These are phyloP conservation scores for Ochropacha duplaris DNA, from an alignment of 2,888 invertebrate species.

Conservation along the genomic window DNA sequence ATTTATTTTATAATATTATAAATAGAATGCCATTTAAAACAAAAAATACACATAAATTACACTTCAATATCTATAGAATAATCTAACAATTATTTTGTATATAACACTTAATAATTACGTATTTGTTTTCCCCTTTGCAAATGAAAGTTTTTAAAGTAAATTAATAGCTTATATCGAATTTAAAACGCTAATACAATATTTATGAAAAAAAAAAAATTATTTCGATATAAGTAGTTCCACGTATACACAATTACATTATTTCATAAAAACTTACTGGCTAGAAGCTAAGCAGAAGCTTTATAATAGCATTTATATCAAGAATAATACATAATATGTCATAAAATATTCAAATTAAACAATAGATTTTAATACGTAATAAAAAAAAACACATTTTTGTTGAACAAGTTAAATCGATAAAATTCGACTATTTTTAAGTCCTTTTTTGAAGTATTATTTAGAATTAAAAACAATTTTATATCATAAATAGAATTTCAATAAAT, in stretches of 20 bases:
- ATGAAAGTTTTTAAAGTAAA: constrained; percentile 24
- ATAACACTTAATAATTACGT: constrained; percentile 70
- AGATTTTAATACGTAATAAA: too few relatives aligned
- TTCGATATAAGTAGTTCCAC: too few relatives aligned
- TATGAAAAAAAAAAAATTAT: too few relatives aligned
- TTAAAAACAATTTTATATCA: too few relatives aligned
- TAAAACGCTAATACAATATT: neutral
- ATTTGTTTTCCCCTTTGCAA: constrained; percentile 78
- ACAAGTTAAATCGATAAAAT: too few relatives aligned
- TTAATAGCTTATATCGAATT: neutral
- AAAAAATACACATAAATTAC: too few relatives aligned
- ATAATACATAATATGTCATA: neutral
- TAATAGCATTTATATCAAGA: neutral
- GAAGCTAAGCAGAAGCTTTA: neutral
- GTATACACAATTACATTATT: neutral
- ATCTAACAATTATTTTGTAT: constrained; percentile 9
- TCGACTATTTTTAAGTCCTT: too few relatives aligned
- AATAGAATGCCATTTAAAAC: neutral
- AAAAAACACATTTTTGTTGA: too few relatives aligned
- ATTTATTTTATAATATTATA: neutral
- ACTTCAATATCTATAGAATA: neutral
- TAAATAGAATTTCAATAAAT: too few relatives aligned
- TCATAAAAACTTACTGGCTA: too few relatives aligned
- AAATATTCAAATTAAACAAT: neutral
- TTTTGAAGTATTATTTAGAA: too few relatives aligned